These are phyloP conservation scores for Eristalis pertinax DNA, from an alignment of 2,888 invertebrate species.

Conservation along the genomic window DNA sequence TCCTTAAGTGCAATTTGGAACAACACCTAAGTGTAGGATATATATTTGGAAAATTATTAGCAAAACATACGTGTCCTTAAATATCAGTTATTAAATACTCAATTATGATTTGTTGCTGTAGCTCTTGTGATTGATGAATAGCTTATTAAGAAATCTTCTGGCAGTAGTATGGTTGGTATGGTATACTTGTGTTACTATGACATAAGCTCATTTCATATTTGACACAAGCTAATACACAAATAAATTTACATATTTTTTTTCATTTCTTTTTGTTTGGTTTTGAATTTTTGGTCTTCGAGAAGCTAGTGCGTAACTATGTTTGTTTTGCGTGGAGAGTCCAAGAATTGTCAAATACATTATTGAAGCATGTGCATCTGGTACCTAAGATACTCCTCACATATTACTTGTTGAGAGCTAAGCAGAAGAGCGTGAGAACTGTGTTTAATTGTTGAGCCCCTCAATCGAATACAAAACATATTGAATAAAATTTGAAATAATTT, in stretches of 20 bases:
- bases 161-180: constrained; percentile 82
- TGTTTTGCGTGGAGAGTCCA: constrained; percentile 61
- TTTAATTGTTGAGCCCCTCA: neutral
- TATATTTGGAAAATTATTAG: constrained; percentile 11
- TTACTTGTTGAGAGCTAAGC: constrained; percentile 28
- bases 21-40: constrained; percentile 36
- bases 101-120: constrained; percentile 59
- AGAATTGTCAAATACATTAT: neutral
- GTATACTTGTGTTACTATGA: constrained; percentile 75
- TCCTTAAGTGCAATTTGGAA: constrained; percentile 24
- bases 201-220: constrained; percentile 60
- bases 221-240: constrained; percentile 68
- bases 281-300: constrained; percentile 1
- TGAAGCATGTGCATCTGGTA: constrained; percentile 19
- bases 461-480: neutral
- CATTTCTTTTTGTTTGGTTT: neutral
- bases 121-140: constrained; percentile 72
- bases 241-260: neutral
- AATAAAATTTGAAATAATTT: no score
- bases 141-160: constrained; percentile 82
- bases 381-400: constrained; percentile 46
- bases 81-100: constrained; percentile 57
- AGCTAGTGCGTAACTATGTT: constrained; percentile 71
- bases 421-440: neutral
- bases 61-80: constrained; percentile 57